A percentile compares a stretch with the other conserved stretches of the same genome.
phyloP scores from a whole-genome alignment of 2,888 invertebrate species.

The Cryptocephalus primarius region DNA sequence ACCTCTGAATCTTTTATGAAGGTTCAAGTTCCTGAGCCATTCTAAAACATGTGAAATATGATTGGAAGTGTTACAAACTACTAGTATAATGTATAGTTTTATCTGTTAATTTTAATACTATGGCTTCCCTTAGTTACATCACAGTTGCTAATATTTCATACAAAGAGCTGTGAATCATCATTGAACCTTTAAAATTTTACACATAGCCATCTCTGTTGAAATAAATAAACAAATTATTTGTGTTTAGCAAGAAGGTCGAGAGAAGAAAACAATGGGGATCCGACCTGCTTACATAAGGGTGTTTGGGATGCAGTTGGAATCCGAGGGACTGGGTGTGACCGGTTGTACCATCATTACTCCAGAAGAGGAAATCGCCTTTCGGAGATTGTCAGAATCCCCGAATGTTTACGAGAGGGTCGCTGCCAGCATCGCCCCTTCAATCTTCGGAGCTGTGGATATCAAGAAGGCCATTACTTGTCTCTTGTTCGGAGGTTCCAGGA shows the following conservation, averaged over 20 bases:
- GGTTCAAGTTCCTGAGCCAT: no score
- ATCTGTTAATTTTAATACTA: no score
- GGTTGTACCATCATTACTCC: conserved; percentile 44
- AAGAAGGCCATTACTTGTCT: conserved; percentile 95
- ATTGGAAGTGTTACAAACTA: no score
- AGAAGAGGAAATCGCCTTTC: conserved; percentile 73
- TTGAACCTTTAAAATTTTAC: no score
- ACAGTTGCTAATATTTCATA: no score
- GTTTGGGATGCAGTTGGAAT: conserved; percentile 81
- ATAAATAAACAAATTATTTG: not conserved
- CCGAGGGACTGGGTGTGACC: conserved; percentile 61
- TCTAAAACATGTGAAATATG: no score
- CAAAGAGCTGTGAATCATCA: no score
- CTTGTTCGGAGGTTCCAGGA: conserved; percentile 73
- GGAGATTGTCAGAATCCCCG: conserved; percentile 71
- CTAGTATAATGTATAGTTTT: no score
- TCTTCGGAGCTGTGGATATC: conserved; percentile 87
- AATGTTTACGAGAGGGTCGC: conserved; percentile 84
- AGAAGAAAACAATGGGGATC: conserved; percentile 80
- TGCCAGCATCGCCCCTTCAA: conserved; percentile 91
- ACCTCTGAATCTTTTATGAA: no score
- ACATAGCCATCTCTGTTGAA: no score
- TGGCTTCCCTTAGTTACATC: no score
- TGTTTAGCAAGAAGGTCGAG: conserved; percentile 53
- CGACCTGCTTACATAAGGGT: conserved; percentile 90